phyloP scores from a whole-genome alignment of 1,140 invertebrate species.

The Trinorchestia longiramus region DNA sequence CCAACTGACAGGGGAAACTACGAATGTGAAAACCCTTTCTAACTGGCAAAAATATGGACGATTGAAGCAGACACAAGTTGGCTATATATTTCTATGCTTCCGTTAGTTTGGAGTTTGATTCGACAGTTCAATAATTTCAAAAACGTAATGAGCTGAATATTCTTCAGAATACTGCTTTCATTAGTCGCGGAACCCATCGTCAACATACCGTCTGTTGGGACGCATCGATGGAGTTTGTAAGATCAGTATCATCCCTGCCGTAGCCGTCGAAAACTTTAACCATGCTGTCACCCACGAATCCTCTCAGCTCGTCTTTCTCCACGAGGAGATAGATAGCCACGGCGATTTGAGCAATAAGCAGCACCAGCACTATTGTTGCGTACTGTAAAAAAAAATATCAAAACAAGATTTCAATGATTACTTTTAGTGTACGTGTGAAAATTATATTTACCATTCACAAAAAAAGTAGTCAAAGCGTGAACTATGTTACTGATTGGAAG shows the following conservation, averaged over 20 bases:
- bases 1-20: too few species aligned
- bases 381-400: conserved; percentile 55
- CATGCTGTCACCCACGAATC: conserved; percentile 43
- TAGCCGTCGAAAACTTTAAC: conserved; percentile 51
- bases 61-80: background rate
- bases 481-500: too few species aligned
- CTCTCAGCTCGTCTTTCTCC: conserved; percentile 55
- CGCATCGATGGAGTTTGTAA: conserved; percentile 54
- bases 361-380: conserved; percentile 58
- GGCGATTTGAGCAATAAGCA: conserved; percentile 58
- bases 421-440: too few species aligned
- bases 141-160: background rate
- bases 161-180: background rate
- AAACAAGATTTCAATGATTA: background rate
- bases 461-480: too few species aligned
- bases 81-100: too few species aligned
- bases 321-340: conserved; percentile 58
- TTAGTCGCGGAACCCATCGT: background rate
- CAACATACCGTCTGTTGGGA: conserved; percentile 57
- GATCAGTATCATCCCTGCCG: conserved; percentile 44
- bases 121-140: too few species aligned
- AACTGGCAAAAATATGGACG: background rate
- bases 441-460: too few species aligned
- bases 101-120: too few species aligned
- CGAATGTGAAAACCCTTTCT: background rate